A percentile compares a stretch with the other conserved stretches of the same genome.
phyloP scores from a whole-genome alignment of 2,113 vertebrate species.

The Cephalopterus ornatus region DNA sequence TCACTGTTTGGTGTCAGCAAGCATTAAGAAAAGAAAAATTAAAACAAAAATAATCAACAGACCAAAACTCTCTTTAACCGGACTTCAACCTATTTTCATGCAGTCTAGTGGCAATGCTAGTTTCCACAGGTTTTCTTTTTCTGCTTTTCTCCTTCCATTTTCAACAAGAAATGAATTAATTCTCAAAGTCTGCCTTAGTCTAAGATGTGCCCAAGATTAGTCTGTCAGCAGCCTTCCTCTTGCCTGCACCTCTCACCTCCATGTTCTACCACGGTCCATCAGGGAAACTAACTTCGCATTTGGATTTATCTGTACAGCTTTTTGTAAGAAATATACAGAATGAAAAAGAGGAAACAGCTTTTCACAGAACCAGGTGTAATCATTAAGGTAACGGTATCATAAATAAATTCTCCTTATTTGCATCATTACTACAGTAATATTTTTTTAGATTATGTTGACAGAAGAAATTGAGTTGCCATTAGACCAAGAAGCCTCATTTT shows the following conservation, averaged over 20 bases:
- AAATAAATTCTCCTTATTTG: neutral
- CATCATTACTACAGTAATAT: neutral
- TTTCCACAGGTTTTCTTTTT: neutral
- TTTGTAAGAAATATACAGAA: neutral
- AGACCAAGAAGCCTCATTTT: neutral
- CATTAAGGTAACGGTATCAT: neutral
- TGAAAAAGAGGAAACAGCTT: neutral
- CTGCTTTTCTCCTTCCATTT: neutral
- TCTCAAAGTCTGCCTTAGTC: neutral
- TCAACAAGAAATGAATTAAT: neutral
- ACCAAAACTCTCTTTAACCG: neutral
- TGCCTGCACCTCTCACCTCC: neutral
- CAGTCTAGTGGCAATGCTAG: neutral
- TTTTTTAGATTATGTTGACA: neutral
- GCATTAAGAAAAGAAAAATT: neutral
- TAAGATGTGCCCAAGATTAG: rapidly evolving
- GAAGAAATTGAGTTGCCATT: neutral
- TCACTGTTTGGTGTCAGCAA: neutral
- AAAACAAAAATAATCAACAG: neutral
- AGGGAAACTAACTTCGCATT: neutral
- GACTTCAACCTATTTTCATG: neutral
- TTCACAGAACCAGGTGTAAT: neutral
- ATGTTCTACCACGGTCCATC: rapidly evolving
- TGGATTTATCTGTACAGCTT: neutral
- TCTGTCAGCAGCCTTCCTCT: neutral